Evolutionary conservation across 2,888 invertebrate genomes (phyloP).

Genomic region (Harpagoxenus sublaevis): DNA sequence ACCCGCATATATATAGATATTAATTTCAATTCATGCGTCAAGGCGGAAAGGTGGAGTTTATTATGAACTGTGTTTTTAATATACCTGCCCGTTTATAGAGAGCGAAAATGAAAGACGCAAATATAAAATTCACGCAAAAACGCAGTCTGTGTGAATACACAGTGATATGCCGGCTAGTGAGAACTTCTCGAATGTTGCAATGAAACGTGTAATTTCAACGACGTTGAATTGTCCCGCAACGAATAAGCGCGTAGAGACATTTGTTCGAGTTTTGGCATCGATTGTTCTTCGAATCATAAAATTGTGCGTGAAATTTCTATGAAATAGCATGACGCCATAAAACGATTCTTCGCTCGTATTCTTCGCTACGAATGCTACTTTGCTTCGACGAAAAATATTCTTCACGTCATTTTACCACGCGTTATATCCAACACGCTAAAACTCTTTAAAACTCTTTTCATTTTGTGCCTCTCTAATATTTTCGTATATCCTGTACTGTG

Average conservation of each 20-base stretch:
- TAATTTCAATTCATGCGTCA: background rate
- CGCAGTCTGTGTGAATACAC: background rate
- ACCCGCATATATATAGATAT: background rate
- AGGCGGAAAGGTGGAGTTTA: background rate
- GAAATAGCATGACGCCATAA: conserved; percentile 5
- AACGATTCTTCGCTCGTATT: conserved; percentile 15
- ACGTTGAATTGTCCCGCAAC: conserved; percentile 3
- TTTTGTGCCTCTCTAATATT: background rate
- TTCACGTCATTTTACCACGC: background rate
- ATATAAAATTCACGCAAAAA: conserved; percentile 14
- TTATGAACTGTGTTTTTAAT: conserved; percentile 5
- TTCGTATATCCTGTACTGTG: background rate
- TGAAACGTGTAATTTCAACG: conserved; percentile 22
- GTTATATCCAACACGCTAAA: background rate
- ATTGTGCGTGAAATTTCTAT: conserved; percentile 19
- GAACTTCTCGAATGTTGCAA: conserved; percentile 21
- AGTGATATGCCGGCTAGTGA: background rate
- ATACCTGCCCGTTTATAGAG: background rate
- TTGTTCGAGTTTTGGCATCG: conserved; percentile 30
- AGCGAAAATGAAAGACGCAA: background rate
- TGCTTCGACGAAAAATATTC: conserved; percentile 6
- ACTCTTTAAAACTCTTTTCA: background rate
- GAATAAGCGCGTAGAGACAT: background rate
- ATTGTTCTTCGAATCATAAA: conserved; percentile 7
- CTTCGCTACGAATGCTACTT: background rate